Base-by-base conservation (phyloP, 2,113 vertebrate species). In the Vulpes vulpes region DNA sequence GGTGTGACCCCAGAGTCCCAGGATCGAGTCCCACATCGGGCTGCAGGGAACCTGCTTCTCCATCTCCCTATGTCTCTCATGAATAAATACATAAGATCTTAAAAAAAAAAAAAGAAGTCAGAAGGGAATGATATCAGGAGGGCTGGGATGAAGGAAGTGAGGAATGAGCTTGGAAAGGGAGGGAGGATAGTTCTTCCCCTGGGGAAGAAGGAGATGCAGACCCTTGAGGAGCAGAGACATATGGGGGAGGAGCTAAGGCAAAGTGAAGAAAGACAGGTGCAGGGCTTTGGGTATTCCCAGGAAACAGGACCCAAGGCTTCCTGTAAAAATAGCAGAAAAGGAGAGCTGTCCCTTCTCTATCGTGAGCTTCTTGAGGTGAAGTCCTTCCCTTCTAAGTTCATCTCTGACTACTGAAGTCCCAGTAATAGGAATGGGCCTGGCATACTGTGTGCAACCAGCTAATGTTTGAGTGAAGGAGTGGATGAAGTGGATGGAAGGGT, bases 301-400 rank as follows among this genome's bases (percentile, higher is more conserved):
- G 76, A 91, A 35, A 12, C 30, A 71, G 53, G 53, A 25, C 76
- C 2, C n/a, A 51, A 51, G 20, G 1, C 53, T 59, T 73, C 30
- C 30, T 81, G 73, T 22, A 57, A 11, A 59, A 19, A 79, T 25
- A 15, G 11, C 19, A 17, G 2, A 38, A 51, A n/a, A 38, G 64
- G 38, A 4, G 11, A 35, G 22, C n/a, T 6, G 3, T 15, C 60
- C 11, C 53, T 35, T 6, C 55, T 7, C 14, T 3, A 0, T 4
- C 8, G 22, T 12, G 4, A 35, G 43, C 14, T 20, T 20, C 38
- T 4, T 0, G 14, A 76, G n/a, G 32, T 16, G 5, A 32, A 2
- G 3, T 10, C 30, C 60, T 82, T 25, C 4, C 83, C 19, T 73
- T n/a, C 53, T 11, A 2, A 43, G 76, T 12, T 51, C 67, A 19